Base-by-base conservation (phyloP, 2,113 vertebrate species). In the Sylvietta virens region DNA sequence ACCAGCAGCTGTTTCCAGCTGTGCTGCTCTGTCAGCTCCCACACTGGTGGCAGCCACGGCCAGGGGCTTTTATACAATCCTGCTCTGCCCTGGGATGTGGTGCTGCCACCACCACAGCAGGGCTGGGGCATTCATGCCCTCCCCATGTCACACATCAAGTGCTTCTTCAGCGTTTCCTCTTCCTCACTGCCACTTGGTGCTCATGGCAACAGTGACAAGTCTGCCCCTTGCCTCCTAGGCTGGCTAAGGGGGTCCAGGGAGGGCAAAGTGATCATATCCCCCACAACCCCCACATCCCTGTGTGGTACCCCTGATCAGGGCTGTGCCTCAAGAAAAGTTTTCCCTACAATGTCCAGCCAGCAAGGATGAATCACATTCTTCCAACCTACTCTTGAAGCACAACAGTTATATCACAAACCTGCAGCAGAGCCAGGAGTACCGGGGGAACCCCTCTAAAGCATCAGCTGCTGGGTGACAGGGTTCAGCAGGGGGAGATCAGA, bases 61-160 rank as follows among this genome's bases (percentile, higher is more conserved):
- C 66, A 1, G 61, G 71, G 57, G 33, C 26, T 45, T 58, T 83
- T 30, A 57, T n/a, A 71, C 73, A n/a, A 5, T 20, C 67, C 80
- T 1, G 1, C 44, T 18, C 33, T 62, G 74, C 56, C 61, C 9
- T 5, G 71, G 64, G 47, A 76, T 15, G 3, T 3, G 26, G 24
- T 19, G 20, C 54, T 58, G 56, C 50, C 70, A 81, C 77, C 5
- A 2, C 56, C 2, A 0, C 79, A 39, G 65, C 0, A 0, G 44
- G 53, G 30, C 26, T 2, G 3, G 19, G 14, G 6, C 1, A 0
- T n/a, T 1, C 3, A 0, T 44, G 39, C n/a, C 51, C 11, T 26
- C n/a, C 47, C n/a, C 2, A 16, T 26, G 37, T 47, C 8, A 2
- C 5, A 11, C 4, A 1, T 22, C 4, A 2, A 40, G 48, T 27